Base-by-base conservation (phyloP, 1,140 invertebrate genomes). In the Battus philenor region DNA sequence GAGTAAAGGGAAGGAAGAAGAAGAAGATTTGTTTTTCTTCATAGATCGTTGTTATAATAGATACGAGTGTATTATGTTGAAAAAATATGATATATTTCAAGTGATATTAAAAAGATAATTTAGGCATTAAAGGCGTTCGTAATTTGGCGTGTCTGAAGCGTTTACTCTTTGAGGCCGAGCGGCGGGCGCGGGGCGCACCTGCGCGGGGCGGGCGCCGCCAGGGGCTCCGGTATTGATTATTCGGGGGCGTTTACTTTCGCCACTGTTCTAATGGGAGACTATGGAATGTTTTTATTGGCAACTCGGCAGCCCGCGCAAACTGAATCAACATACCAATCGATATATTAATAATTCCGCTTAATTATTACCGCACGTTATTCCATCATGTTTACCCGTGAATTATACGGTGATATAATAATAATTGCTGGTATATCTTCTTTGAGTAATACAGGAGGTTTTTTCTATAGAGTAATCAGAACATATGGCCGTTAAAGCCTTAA, bases 251-350 rank as follows among this genome's bases (percentile, higher is more conserved):
- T 78, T 78, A 83, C 79, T 83, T 83, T 83, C 79, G 71, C 75
- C 73, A 79, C 65, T 78, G 76, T 83, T 82, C 77, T 76, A 82
- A 82, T 79, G 69, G 57, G 55, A 51, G 63, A n/a, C 71, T 69
- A 74, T 78, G 72, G 77, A 77, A 75, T 72, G 76, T 75, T 82
- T 79, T 82, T 75, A 80, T 78, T 80, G 74, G 66, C 59, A 60
- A 65, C 64, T 71, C 59, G 59, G 62, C 66, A 46, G 46, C 44
- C 41, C 48, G 39, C 49, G 30, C 44, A 32, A 33, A 50, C 47
- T 50, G 50, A 50, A 62, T 66, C 59, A 66, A 68, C 56, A 53
- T 54, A 11, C 32, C 47, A 27, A 52, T 53, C 26, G 17, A 32
- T 39, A 45, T 50, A 34, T 34, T 27, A 34, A 26, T 27, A 34